phyloP scores from a whole-genome alignment of 1,140 invertebrate species.

The Pentalonia nigronervosa region DNA sequence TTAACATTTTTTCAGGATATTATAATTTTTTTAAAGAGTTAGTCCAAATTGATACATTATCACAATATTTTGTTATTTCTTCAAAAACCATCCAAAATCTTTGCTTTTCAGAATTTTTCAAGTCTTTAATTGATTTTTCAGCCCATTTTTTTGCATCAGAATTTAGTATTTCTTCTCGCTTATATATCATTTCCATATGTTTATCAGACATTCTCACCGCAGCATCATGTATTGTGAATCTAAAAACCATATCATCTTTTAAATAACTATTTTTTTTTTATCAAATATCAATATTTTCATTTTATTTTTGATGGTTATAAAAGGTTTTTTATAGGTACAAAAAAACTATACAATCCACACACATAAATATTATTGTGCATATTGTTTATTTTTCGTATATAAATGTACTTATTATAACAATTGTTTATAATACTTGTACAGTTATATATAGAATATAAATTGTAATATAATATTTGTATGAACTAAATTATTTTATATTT shows the following conservation, averaged over 20 bases:
- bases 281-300: neutral
- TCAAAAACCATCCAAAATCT: conserved; percentile 7
- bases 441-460: too few relatives aligned
- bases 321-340: neutral
- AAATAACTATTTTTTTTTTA: neutral
- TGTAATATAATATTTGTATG: too few relatives aligned
- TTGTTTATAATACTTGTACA: too few relatives aligned
- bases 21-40: neutral
- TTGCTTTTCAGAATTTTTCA: neutral
- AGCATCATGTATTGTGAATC: neutral
- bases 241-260: neutral
- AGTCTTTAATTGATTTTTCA: neutral
- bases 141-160: neutral
- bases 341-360: too few relatives aligned
- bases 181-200: neutral
- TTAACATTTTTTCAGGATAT: neutral
- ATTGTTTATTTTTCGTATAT: neutral
- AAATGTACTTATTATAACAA: too few relatives aligned
- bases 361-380: too few relatives aligned
- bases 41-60: neutral
- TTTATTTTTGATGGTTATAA: neutral
- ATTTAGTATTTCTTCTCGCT: neutral
- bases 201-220: neutral
- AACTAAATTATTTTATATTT: too few relatives aligned
- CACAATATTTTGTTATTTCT: neutral